Evolutionary conservation across 2,888 invertebrate genomes (phyloP).

Genomic region (Acleris sparsana): DNA sequence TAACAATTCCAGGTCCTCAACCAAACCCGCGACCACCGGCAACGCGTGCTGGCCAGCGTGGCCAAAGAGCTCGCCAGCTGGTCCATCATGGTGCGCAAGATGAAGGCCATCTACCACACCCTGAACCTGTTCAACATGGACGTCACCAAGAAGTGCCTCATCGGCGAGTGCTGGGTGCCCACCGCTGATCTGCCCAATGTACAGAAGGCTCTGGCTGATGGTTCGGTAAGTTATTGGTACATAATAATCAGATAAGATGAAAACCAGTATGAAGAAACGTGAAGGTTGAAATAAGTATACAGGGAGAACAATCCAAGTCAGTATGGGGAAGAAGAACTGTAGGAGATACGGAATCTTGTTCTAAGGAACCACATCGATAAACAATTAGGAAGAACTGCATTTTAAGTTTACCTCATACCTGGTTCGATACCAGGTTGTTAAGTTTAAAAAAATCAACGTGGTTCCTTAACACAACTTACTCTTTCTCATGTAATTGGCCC

Average conservation of each 20-base stretch:
- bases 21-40: conserved; percentile 96
- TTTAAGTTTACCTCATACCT: no score
- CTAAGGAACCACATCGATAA: no score
- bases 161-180: conserved; percentile 94
- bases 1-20: conserved; percentile 86
- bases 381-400: no score
- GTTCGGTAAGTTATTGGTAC: conserved; percentile 85
- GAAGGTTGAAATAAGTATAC: no score
- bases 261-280: no score
- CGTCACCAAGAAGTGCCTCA: conserved; percentile 93
- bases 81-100: conserved; percentile 95
- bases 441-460: no score
- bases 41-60: conserved; percentile 92
- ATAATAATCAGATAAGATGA: not conserved
- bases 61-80: conserved; percentile 95
- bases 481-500: no score
- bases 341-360: no score
- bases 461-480: no score
- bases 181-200: conserved; percentile 88
- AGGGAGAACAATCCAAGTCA: no score
- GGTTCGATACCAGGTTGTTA: no score
- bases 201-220: conserved; percentile 90
- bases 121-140: conserved; percentile 94
- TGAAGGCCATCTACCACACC: conserved; percentile 96
- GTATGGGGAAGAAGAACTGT: no score